Conservation (phyloP, 2,797 vertebrate species). For the Choloepus didactylus region DNA sequence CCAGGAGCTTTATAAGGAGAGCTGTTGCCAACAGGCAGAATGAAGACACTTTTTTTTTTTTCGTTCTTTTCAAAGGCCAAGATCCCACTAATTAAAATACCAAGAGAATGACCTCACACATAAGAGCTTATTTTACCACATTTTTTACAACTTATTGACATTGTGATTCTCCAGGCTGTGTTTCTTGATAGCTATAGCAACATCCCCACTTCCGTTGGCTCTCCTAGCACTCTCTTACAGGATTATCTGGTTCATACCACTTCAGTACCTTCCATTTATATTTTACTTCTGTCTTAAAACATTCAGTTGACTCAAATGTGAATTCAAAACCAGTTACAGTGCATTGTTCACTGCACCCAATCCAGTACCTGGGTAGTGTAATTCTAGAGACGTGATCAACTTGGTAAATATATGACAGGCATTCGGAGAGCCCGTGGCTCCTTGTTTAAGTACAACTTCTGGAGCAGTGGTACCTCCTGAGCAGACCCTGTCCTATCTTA, state of each 20-base stretch:
- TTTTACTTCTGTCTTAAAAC: slow-evolving; percentile 26
- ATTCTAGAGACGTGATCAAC: background rate
- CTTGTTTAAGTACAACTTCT: background rate
- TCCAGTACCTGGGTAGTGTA: background rate
- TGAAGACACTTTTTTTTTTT: slow-evolving; percentile 36
- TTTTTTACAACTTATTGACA: slow-evolving; percentile 77
- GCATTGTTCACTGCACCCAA: background rate
- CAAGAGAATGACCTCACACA: slow-evolving; percentile 57
- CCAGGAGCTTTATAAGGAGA: slow-evolving; percentile 59
- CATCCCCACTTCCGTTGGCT: background rate
- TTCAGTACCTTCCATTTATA: slow-evolving; percentile 18
- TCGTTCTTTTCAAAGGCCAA: slow-evolving; percentile 46
- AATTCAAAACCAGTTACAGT: slow-evolving; percentile 40
- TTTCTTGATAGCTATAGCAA: slow-evolving; percentile 75
- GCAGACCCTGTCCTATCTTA: background rate
- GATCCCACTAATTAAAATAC: slow-evolving; percentile 76
- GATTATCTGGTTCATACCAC: background rate
- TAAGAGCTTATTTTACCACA: slow-evolving; percentile 68
- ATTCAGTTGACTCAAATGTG: background rate
- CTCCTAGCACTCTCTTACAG: no score
- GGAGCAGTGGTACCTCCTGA: background rate
- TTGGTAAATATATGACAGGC: background rate
- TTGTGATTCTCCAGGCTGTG: slow-evolving; percentile 34
- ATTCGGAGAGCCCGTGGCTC: background rate
- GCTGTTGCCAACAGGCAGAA: slow-evolving; percentile 51